phyloP scores from a whole-genome alignment of 2,888 invertebrate species.

The Coelinius sp. region DNA sequence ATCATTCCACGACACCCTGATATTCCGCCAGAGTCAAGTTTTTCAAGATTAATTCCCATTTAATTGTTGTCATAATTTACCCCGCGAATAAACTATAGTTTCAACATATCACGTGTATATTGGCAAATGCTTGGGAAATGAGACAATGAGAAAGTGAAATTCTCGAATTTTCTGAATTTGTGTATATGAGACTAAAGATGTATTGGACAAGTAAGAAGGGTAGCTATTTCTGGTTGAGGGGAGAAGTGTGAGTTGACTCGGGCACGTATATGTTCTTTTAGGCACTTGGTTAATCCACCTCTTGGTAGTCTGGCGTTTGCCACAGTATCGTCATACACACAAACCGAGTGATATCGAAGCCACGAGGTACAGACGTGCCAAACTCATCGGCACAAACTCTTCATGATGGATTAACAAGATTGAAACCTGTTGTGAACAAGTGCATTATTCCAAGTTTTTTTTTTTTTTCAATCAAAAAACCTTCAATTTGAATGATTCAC shows the following conservation, averaged over 20 bases:
- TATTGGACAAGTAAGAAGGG: constrained; percentile 69
- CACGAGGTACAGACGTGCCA: constrained; percentile 34
- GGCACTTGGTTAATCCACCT: constrained; percentile 64
- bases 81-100: background rate
- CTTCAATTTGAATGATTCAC: too few species aligned
- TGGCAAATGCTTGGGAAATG: background rate
- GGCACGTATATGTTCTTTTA: constrained; percentile 65
- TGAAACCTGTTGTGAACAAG: constrained; percentile 18
- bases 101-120: too few species aligned
- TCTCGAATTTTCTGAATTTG: constrained; percentile 35
- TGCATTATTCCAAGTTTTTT: background rate
- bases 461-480: too few species aligned
- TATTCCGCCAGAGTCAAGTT: constrained; percentile 4
- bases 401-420: constrained; percentile 17
- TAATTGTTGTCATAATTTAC: background rate
- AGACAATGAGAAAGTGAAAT: constrained; percentile 23
- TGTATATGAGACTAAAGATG: constrained; percentile 56
- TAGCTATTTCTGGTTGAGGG: constrained; percentile 70
- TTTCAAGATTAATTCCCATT: background rate
- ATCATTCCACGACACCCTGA: constrained; percentile 19
- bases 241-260: constrained; percentile 58
- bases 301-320: constrained; percentile 65
- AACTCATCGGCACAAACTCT: too few species aligned
- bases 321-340: constrained; percentile 63
- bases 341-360: constrained; percentile 16